Base-by-base conservation (phyloP, 2,113 vertebrate genomes). In the Gobius niger region DNA sequence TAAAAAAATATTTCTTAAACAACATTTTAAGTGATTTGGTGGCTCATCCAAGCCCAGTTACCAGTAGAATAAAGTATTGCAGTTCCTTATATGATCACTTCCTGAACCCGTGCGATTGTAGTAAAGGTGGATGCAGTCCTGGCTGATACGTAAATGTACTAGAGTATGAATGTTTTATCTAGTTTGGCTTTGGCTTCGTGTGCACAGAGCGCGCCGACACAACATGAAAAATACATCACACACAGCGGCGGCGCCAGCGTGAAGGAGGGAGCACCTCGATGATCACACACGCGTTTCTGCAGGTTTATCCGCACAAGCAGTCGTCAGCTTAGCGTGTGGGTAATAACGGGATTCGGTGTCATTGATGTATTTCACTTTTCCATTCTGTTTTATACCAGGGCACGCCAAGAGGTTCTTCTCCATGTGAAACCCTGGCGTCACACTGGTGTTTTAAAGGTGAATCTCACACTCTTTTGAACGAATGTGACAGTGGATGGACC, bases 201-300 rank as follows among this genome's bases (percentile, higher is more conserved):
- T 40, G 67, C 34, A 46, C 9, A 42, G 52, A 59, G 59, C 49
- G 62, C 54, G 47, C 65, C 80, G 67, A 65, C 70, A 47, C 54
- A 61, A 67, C 71, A 83, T 87, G 60, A 85, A 85, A 87, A 79
- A 85, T 85, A 77, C 75, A 87, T 85, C 76, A 83, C 16, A 18
- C 16, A 18, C 9, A 68, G 53, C 54, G 24, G 63, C 50, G 40
- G 46, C 9, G n/a, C 51, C 24, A 40, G 13, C 34, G 16, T 49
- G 40, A 24, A 34, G 50, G 66, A 52, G 46, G 52, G 18, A 53
- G 51, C 14, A 42, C 56, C 40, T 42, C 34, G 8, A 9, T 24
- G 19, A 59, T 59, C 12, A 13, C 56, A 14, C 13, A 42, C 7
- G 7, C 13, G 34, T 59, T 40, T 41, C 24, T 12, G 56, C 56